Evolutionary conservation across 1,140 invertebrate genomes (phyloP), one percentile per base, ranked within the genome.

Genomic region (Cheumatopsyche charites): DNA sequence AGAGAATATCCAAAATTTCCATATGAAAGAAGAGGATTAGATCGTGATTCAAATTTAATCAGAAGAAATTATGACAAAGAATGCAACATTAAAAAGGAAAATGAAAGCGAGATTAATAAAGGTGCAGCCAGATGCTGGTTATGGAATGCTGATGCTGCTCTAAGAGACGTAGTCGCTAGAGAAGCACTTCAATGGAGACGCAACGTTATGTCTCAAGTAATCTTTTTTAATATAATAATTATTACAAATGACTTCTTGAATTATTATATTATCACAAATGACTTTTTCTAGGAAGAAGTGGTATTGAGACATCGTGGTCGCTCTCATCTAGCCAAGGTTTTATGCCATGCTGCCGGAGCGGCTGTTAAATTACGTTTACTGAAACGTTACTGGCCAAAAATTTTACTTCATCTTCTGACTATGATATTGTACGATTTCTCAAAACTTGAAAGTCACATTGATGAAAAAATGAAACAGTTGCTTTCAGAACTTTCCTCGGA

Each of bases 111-210:
- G 3, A n/a, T 29, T 12, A 61, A 21, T 26, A n/a, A n/a, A 0
- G 66, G 78, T 1, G 82, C 84, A 78, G 89, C 90, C 62, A 90
- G 91, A 80, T 86, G 90, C 75, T 92, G 91, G 89, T 79, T 92
- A 62, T 86, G 88, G 75, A 86, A 86, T 55, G 90, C 92, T 36
- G 90, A 93, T 78, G 88, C 91, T 17, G 90, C 90, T 1, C 80
- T 94, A 52, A 86, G 90, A 74, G 89, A 89, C 75, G 92, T 94
- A 0, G 92, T 95, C 49, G 91, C 91, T 41, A 95, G 94, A 82
- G 92, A 95, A 83, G 92, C 92, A 13, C 79, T 95, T n/a, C 92
- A 93, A 73, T 94, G 90, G 87, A 89, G 90, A 76, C 88, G 88
- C 77, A 86, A 86, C 62, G 83, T 84, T 72, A 79, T 88, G 36